Evolutionary conservation across 2,888 invertebrate species (phyloP).

Genomic region (Ischnus inquisitorius): DNA sequence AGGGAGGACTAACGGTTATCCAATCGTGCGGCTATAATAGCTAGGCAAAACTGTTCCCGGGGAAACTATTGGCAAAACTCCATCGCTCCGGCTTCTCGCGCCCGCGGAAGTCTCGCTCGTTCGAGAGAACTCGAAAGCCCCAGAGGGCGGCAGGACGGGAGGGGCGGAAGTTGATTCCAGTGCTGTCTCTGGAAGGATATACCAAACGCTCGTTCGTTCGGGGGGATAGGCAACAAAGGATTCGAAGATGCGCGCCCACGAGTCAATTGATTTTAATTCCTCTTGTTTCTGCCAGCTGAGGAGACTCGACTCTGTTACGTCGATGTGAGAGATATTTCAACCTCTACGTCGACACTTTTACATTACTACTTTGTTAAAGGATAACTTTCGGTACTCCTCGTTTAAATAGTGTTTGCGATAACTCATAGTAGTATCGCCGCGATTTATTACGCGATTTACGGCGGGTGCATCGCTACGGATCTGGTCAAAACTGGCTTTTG

Average conservation of each 20-base stretch:
- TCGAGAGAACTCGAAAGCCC: slow-evolving; percentile 59
- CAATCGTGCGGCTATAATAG: slow-evolving; percentile 78
- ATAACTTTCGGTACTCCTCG: no score
- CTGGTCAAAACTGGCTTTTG: no score
- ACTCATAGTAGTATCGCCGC: no score
- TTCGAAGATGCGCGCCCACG: slow-evolving; percentile 53
- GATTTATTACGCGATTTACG: no score
- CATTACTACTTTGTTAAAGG: no score
- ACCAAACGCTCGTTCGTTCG: slow-evolving; percentile 24
- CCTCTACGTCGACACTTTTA: neutral
- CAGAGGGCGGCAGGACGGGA: neutral
- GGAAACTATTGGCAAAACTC: slow-evolving; percentile 73
- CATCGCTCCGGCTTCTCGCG: slow-evolving; percentile 57
- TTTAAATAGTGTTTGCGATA: no score
- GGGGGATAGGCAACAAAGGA: slow-evolving; percentile 58
- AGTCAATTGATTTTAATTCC: slow-evolving; percentile 71
- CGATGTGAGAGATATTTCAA: neutral
- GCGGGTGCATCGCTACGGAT: no score
- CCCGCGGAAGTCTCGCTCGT: slow-evolving; percentile 40
- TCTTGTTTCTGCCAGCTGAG: slow-evolving; percentile 29
- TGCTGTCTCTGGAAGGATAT: slow-evolving; percentile 60
- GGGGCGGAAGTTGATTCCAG: slow-evolving; percentile 54
- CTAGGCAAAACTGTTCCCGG: slow-evolving; percentile 74
- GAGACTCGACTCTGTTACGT: neutral
- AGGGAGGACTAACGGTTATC: slow-evolving; percentile 74